Evolutionary conservation across 2,888 invertebrate genomes (phyloP), one percentile per base, ranked within the genome.

Genomic region (Leucoma salicis): DNA sequence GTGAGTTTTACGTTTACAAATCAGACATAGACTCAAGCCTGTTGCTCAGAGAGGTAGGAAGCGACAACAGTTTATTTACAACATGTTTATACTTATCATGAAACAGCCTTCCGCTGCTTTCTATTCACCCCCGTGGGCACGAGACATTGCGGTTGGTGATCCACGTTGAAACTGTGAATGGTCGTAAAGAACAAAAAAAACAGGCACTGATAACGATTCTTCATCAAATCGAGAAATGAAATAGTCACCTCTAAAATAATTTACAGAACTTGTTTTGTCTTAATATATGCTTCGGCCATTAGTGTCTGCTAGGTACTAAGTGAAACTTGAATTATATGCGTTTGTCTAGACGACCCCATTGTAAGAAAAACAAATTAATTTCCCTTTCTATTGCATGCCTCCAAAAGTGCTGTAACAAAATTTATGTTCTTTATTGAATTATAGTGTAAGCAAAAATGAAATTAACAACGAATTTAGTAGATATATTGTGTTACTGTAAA

Each of bases 331-430:
- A 82, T 83, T 86, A 89, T 87, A 78, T 66, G 73, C 77, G 78
- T 74, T 85, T 82, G 88, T 88, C 88, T 89, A 88, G 88, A 89
- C 88, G 72, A 66, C 61, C 83, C 83, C 75, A 83, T 88, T 86
- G 86, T 88, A 77, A 82, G 86, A 85, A 89, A 87, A 89, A 87
- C 85, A 88, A 87, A 86, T 86, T 86, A 87, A 86, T 85, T 79
- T 76, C 72, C 74, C 76, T 67, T 62, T 70, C 81, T 75, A 82
- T 78, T 73, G 82, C 79, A 78, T 64, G 67, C 71, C 71, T 66
- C 74, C 74, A 82, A 82, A 82, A 82, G 78, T 81, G 76, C 78
- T 78, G 73, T 69, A 62, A 66, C 67, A 62, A 55, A 78, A 87
- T 87, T 87, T 86, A 87, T 83, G 80, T 70, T 57, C 61, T 73